These are phyloP conservation scores for Limosa lapponica DNA, from an alignment of 2,797 vertebrate genomes.

Conservation along the genomic window DNA sequence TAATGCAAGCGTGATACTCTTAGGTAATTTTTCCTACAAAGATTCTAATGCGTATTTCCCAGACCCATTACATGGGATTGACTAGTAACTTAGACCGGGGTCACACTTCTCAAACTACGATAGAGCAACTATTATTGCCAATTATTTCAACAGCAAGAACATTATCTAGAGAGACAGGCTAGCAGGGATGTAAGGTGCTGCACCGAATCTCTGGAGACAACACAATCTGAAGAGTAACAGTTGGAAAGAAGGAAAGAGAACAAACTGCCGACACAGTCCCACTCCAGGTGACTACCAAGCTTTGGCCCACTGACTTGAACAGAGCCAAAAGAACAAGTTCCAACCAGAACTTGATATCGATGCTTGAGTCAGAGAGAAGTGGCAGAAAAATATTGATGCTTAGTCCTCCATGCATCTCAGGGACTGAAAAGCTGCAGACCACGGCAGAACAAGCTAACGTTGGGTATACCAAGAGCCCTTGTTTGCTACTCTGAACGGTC, in stretches of 20 bases:
- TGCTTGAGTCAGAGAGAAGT: not conserved
- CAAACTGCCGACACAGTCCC: rapidly evolving
- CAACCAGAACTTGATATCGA: not conserved
- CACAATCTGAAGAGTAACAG: not conserved
- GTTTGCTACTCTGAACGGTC: not conserved
- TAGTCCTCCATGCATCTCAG: not conserved
- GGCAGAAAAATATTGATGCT: not conserved
- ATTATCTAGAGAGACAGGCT: not conserved
- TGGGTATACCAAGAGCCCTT: not conserved
- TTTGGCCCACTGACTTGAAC: not conserved
- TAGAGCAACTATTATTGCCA: not conserved
- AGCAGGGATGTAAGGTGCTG: too few relatives aligned
- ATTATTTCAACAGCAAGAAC: not conserved
- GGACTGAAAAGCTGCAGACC: not conserved
- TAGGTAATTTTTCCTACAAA: not conserved
- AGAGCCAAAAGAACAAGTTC: not conserved
- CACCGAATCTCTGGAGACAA: not conserved
- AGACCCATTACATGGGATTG: rapidly evolving
- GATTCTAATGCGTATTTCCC: not conserved
- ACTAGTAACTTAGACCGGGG: not conserved
- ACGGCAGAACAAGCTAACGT: not conserved
- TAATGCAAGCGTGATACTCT: not conserved
- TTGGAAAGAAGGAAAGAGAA: not conserved
- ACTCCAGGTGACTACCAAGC: not conserved
- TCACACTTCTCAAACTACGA: not conserved